Conservation (phyloP, 1,140 invertebrate genomes). For the Cyrtorhinus lividipennis region DNA sequence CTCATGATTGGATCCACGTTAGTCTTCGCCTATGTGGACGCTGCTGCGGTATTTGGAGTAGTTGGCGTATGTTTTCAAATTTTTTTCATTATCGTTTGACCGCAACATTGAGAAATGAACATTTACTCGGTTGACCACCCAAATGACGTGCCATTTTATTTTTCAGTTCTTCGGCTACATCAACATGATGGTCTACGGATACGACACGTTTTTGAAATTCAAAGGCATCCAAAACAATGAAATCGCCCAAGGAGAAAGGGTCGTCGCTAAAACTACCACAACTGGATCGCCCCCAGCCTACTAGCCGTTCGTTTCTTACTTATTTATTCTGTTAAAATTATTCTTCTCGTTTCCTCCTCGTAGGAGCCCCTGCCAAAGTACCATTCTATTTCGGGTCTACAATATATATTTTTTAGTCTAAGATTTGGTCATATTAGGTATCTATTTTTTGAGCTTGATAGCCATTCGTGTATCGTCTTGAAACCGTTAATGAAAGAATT, state of each 20-base stretch:
- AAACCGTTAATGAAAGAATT: no score
- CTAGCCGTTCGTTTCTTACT: slow-evolving; percentile 7
- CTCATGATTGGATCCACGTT: slow-evolving; percentile 53
- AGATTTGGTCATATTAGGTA: no score
- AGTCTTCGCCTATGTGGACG: slow-evolving; percentile 33
- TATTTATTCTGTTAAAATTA: neutral
- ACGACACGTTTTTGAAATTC: slow-evolving; percentile 63
- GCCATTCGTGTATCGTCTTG: no score
- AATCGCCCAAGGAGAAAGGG: slow-evolving; percentile 25
- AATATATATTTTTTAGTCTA: neutral
- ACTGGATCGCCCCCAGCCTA: slow-evolving; percentile 18
- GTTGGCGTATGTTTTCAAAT: slow-evolving; percentile 63
- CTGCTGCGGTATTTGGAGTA: slow-evolving; percentile 38
- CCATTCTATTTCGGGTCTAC: neutral
- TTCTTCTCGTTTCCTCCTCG: neutral
- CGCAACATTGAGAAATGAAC: no score
- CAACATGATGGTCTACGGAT: slow-evolving; percentile 57
- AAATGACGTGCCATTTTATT: no score
- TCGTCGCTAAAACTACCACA: slow-evolving; percentile 23
- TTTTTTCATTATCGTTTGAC: no score
- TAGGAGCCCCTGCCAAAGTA: neutral
- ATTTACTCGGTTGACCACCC: no score
- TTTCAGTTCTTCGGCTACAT: slow-evolving; percentile 68
- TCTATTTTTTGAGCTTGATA: no score
- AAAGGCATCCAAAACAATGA: slow-evolving; percentile 29